Base-by-base conservation (phyloP, 2,888 invertebrate genomes). In the Sabellastarte sp. region DNA sequence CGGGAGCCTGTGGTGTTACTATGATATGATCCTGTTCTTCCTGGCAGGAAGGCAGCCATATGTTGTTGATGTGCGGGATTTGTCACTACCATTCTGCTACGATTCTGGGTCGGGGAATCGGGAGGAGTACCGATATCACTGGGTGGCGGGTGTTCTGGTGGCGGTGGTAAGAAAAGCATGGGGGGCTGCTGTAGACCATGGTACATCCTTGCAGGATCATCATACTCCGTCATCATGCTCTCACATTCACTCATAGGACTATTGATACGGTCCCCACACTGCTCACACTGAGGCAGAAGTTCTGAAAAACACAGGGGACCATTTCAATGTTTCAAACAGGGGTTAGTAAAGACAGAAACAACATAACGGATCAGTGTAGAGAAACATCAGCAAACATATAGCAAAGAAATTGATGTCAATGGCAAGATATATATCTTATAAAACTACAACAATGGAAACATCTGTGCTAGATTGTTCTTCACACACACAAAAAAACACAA, bases 81-180 rank as follows among this genome's bases (percentile, higher is more conserved):
- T n/a, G n/a, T n/a, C n/a, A n/a, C n/a, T n/a, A 30, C 60, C 2
- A 32, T 30, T 10, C 55, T 32, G 2, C 50, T 30, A 2, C 31
- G 52, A 41, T n/a, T n/a, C 32, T 26, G 65, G 0, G 63, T 64
- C 4, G 74, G 70, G n/a, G 73, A 75, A 57, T 77, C 79, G 5
- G 76, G 70, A 4, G 78, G 77, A 3, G 80, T 76, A 3, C 79
- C 78, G 55, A 67, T 65, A 63, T 71, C 69, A 33, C 67, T 82
- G 2, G 82, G 80, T 5, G 84, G 85, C 10, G 84, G 84, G 67
- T 84, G 81, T 59, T 83, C 84, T 1, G 85, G 85, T 2, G 85
- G 85, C 26, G 84, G 85, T 26, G 84, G 84, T 3, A 84, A 76
- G 66, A 84, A 72, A 28, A 75, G 71, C 59, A 5, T 26, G 4